Evolutionary conservation across 2,888 invertebrate genomes (phyloP).

Genomic region (Morpho helenor): DNA sequence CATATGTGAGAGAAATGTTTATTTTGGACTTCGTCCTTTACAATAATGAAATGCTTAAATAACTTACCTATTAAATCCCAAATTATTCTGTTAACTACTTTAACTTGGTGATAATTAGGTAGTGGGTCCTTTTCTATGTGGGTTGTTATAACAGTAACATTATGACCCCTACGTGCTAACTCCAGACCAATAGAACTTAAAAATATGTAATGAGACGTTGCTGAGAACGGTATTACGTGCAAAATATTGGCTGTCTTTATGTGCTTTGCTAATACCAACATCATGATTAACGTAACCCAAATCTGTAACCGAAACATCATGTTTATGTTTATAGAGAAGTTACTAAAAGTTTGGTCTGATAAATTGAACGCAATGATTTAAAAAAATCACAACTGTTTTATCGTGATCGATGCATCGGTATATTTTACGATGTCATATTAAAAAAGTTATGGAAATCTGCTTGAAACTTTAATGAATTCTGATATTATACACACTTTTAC

Average conservation of each 20-base stretch:
- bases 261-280: not conserved
- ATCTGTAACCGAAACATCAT: constrained; percentile 3
- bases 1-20: too few species aligned
- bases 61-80: constrained; percentile 61
- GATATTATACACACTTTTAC: too few species aligned
- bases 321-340: too few species aligned
- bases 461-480: too few species aligned
- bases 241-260: constrained; percentile 60
- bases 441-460: too few species aligned
- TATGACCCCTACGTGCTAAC: constrained; percentile 69
- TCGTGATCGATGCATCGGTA: too few species aligned
- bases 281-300: not conserved
- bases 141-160: constrained; percentile 70
- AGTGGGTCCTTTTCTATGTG: constrained; percentile 48
- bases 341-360: too few species aligned
- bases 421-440: too few species aligned
- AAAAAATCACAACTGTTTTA: too few species aligned
- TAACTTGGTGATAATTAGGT: constrained; percentile 57
- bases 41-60: not conserved
- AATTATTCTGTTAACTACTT: constrained; percentile 52
- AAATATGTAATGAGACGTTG: constrained; percentile 68
- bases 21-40: too few species aligned
- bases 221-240: constrained; percentile 65
- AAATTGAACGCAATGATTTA: too few species aligned
- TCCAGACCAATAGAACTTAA: constrained; percentile 66